Evolutionary conservation across 2,113 vertebrate genomes (phyloP).

Genomic region (Baryphthengus martii): DNA sequence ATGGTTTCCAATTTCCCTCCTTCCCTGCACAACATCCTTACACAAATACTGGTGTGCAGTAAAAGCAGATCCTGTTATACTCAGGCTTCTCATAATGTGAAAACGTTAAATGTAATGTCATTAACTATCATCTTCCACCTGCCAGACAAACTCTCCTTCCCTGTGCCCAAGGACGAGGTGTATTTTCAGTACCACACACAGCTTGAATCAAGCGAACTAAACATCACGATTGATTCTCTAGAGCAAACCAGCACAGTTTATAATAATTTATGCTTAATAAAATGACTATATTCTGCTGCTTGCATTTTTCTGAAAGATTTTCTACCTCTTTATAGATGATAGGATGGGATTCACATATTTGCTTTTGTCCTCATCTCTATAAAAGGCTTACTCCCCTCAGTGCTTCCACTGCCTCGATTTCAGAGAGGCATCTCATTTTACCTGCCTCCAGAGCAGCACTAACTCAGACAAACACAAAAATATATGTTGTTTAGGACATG

Average conservation of each 20-base stretch:
- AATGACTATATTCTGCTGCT: background rate
- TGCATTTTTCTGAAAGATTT: background rate
- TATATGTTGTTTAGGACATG: background rate
- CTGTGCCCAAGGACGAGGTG: background rate
- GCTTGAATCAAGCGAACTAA: background rate
- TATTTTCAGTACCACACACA: rapidly evolving
- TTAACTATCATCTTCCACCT: background rate
- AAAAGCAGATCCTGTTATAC: background rate
- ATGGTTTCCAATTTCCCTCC: background rate
- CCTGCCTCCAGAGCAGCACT: background rate
- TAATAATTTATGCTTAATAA: background rate
- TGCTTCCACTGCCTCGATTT: background rate
- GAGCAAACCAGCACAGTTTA: background rate
- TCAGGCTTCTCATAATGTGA: background rate
- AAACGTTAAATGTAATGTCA: background rate
- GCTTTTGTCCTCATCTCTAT: background rate
- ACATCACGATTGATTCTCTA: background rate
- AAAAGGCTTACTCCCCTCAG: background rate
- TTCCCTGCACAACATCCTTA: background rate
- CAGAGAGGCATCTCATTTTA: background rate
- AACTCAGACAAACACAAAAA: background rate
- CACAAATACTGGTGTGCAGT: background rate
- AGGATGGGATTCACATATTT: background rate
- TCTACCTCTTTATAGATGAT: background rate
- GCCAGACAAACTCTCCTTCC: background rate